Conservation (phyloP, 2,113 vertebrate genomes). For the Pan paniscus region DNA sequence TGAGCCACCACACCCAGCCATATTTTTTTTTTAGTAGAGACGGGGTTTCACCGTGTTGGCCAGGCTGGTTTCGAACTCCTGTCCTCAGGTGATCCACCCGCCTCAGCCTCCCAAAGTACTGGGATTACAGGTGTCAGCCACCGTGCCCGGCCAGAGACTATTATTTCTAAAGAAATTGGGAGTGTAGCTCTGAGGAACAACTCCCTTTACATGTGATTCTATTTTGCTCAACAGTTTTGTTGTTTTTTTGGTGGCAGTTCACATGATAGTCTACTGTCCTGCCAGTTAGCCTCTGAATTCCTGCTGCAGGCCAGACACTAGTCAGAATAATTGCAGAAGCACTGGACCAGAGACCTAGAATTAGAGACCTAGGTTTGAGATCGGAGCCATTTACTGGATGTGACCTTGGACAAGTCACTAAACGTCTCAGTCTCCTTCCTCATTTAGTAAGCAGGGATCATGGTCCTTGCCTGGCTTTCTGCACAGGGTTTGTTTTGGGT, state of each 20-base stretch:
- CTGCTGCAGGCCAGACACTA: neutral
- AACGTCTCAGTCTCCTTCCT: neutral
- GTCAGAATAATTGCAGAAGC: neutral
- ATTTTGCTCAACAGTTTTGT: neutral
- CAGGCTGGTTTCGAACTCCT: too few relatives aligned
- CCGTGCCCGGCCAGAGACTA: too few relatives aligned
- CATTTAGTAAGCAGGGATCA: neutral
- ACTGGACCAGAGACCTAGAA: neutral
- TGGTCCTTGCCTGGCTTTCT: neutral
- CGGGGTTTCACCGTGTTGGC: too few relatives aligned
- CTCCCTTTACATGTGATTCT: neutral
- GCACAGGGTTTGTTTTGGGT: neutral
- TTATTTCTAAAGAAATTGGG: neutral
- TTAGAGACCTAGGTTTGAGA: accelerated
- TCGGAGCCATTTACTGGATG: neutral
- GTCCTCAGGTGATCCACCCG: too few relatives aligned
- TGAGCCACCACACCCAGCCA: too few relatives aligned
- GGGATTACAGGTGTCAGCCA: too few relatives aligned
- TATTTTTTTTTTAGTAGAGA: too few relatives aligned
- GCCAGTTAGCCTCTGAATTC: neutral
- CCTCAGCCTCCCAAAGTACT: too few relatives aligned
- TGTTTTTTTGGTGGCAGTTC: neutral
- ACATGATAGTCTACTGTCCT: neutral
- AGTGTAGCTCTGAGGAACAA: neutral
- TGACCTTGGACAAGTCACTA: neutral